These are phyloP conservation scores for Cuculus canorus DNA, from an alignment of 2,797 vertebrate genomes.

Conservation along the genomic window DNA sequence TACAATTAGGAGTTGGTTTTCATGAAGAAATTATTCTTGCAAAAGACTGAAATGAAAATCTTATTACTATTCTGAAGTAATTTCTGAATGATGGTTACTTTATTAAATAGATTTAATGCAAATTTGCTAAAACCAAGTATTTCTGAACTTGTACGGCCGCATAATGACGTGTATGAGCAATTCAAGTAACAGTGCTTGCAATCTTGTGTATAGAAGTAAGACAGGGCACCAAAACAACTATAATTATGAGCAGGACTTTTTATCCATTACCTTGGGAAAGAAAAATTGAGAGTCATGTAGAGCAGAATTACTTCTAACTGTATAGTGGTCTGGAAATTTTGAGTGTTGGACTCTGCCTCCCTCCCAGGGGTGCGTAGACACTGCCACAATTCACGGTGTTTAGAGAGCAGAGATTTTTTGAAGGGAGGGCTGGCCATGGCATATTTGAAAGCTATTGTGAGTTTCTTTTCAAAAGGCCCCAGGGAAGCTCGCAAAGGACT, in stretches of 20 bases:
- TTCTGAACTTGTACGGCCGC: neutral
- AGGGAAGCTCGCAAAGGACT: neutral
- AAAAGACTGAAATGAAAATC: neutral
- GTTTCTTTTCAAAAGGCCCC: slow-evolving; percentile 27
- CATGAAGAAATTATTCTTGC: neutral
- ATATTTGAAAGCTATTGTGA: neutral
- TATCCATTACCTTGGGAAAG: neutral
- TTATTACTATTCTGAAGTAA: neutral
- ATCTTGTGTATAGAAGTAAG: neutral
- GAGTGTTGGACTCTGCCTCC: neutral
- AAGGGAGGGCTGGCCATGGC: neutral
- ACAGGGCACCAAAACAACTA: neutral
- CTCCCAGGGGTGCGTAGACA: neutral
- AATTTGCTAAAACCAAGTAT: neutral
- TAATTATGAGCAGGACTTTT: neutral
- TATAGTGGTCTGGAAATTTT: neutral
- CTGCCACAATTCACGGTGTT: neutral
- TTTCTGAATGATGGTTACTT: neutral
- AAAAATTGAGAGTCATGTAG: neutral
- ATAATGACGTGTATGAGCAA: neutral
- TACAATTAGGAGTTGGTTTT: neutral
- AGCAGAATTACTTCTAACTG: neutral
- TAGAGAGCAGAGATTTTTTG: neutral
- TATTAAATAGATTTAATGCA: neutral
- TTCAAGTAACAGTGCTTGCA: neutral